Percentiles rank a stretch among this genome's conserved stretches.
These are phyloP conservation scores for Callipepla californica DNA, from an alignment of 2,113 vertebrate species.

Conservation along the genomic window DNA sequence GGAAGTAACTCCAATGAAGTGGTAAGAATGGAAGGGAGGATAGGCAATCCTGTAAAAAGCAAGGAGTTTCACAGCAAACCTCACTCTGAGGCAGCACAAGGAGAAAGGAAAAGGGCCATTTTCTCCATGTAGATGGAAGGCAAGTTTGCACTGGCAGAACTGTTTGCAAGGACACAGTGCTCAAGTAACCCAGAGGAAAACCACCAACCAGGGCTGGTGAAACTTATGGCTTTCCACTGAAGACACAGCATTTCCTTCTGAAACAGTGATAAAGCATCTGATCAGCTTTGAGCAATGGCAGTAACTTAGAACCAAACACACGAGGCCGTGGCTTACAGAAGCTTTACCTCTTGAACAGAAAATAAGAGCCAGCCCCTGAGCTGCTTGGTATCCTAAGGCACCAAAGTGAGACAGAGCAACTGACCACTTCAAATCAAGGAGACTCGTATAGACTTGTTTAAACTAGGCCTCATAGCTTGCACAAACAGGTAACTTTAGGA, in stretches of 20 bases:
- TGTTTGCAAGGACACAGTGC: neutral
- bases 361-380: neutral
- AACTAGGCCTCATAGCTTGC: too few species aligned
- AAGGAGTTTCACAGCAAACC: neutral
- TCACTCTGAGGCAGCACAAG: neutral
- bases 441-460: too few species aligned
- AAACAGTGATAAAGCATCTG: neutral
- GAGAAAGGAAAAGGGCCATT: neutral
- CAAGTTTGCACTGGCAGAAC: neutral
- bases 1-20: neutral
- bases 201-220: neutral
- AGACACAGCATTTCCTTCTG: neutral
- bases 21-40: neutral
- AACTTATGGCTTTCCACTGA: neutral
- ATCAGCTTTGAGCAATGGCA: neutral
- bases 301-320: neutral
- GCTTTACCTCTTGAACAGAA: neutral
- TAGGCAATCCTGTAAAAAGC: neutral
- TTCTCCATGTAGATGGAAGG: neutral
- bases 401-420: neutral
- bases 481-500: too few species aligned
- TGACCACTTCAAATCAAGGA: too few species aligned
- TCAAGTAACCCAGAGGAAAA: neutral
- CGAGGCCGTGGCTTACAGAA: neutral
- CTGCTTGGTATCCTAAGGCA: fast-evolving